Conservation (phyloP, 2,888 invertebrate genomes). For the Lacanobia oleracea region DNA sequence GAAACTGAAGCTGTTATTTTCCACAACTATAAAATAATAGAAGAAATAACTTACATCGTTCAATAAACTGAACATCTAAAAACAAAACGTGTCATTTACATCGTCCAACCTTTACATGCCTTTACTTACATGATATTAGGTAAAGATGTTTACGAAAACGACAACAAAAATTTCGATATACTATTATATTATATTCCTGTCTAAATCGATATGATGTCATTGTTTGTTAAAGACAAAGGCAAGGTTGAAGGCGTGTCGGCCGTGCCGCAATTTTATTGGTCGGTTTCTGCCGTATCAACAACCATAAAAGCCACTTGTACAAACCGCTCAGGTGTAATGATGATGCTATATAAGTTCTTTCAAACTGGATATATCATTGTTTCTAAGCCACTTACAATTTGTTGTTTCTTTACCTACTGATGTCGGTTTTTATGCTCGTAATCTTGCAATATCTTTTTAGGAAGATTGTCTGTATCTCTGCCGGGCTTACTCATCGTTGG, state of each 20-base stretch:
- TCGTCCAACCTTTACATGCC: not conserved
- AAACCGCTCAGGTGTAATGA: constrained; percentile 49
- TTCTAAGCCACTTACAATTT: not conserved
- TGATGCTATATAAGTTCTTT: constrained; percentile 21
- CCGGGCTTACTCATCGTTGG: constrained; percentile 10
- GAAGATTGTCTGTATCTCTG: constrained; percentile 34
- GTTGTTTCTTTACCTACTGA: not conserved
- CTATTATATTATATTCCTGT: not conserved
- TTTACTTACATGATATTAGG: constrained; percentile 4
- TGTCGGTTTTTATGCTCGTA: not conserved
- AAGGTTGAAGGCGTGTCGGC: constrained; percentile 60
- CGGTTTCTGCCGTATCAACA: constrained; percentile 47
- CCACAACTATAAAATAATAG: not conserved
- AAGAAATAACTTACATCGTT: not conserved
- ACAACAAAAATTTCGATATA: constrained; percentile 18
- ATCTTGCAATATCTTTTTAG: constrained; percentile 34
- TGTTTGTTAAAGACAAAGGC: constrained; percentile 54
- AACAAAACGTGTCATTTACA: not conserved
- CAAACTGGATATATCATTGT: constrained; percentile 1
- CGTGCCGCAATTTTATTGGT: constrained; percentile 60
- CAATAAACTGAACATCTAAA: not conserved
- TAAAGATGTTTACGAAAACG: not conserved
- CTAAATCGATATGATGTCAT: constrained; percentile 56
- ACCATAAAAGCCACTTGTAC: constrained; percentile 59
- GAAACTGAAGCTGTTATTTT: constrained; percentile 1